These are phyloP conservation scores for Drosophila rubida DNA, from an alignment of 2,888 invertebrate species.

Conservation along the genomic window DNA sequence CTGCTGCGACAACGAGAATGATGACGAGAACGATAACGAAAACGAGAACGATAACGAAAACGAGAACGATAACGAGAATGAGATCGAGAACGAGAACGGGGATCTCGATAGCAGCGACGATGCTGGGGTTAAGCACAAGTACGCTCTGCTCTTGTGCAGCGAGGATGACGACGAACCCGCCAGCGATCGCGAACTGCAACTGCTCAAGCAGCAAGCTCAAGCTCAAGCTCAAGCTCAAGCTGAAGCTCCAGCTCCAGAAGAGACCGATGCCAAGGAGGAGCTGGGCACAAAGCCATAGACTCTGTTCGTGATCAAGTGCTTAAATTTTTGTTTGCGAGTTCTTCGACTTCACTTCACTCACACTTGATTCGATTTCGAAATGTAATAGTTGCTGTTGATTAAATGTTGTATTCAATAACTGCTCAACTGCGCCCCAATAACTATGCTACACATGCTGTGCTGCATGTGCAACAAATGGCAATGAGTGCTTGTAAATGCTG, in stretches of 20 bases:
- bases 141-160: constrained; percentile 30
- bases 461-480: no score
- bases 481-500: no score
- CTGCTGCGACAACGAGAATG: constrained; percentile 58
- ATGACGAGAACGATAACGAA: constrained; percentile 34
- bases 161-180: constrained; percentile 41
- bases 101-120: constrained; percentile 5
- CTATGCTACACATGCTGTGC: no score
- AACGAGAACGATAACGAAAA: constrained; percentile 8
- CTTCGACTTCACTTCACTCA: no score
- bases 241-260: not conserved
- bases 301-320: no score
- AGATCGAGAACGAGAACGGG: constrained; percentile 21
- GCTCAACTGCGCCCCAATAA: no score
- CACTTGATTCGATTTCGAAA: no score
- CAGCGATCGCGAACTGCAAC: not conserved
- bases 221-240: not conserved
- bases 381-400: no score
- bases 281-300: no score
- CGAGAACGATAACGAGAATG: constrained; percentile 48
- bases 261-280: not conserved
- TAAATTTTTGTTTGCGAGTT: no score
- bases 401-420: no score
- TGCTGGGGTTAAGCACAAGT: constrained; percentile 6
- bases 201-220: not conserved